Evolutionary conservation across 2,113 vertebrate species (phyloP).

Genomic region (Ranitomeya imitator): DNA sequence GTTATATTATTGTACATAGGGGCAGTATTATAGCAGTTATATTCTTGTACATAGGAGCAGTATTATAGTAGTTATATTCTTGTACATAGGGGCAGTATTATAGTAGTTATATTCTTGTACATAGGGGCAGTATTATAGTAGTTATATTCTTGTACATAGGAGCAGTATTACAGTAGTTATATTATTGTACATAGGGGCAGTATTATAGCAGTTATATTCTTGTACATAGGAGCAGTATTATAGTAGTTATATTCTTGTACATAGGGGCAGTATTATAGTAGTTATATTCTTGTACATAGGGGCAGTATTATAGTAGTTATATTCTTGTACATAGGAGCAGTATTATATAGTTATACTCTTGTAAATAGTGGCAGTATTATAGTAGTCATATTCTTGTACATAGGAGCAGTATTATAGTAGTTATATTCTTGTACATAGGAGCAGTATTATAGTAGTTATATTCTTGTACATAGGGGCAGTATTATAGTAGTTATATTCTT

Average conservation of each 20-base stretch:
- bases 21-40: neutral
- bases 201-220: too few relatives aligned
- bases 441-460: constrained; percentile 3
- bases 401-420: constrained; percentile 3
- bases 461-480: constrained; percentile 1
- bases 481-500: too few relatives aligned
- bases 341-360: constrained; percentile 4
- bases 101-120: neutral
- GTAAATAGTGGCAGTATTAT: neutral
- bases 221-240: too few relatives aligned
- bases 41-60: neutral
- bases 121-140: neutral
- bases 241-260: too few relatives aligned
- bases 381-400: constrained; percentile 1
- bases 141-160: constrained; percentile 3
- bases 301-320: neutral
- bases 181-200: neutral
- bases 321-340: too few relatives aligned
- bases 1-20: neutral
- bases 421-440: neutral
- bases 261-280: neutral
- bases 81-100: neutral
- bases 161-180: neutral
- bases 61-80: constrained; percentile 9
- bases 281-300: constrained; percentile 1